Evolutionary conservation across 2,888 invertebrate genomes (phyloP), one percentile per base, ranked within the genome.

Genomic region (Eilema griseolum): DNA sequence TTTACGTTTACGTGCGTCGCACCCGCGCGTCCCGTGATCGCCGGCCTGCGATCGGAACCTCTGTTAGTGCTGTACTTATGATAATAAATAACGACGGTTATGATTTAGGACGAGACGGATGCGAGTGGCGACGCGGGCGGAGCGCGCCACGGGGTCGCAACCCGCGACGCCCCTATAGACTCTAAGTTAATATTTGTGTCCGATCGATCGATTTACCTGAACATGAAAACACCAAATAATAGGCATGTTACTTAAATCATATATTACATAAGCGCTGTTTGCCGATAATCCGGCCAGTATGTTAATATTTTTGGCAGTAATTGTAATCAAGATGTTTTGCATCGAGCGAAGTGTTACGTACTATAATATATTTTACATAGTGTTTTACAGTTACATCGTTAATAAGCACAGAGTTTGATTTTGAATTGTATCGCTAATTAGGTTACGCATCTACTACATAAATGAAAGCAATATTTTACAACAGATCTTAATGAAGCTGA

Each of bases 21-120:
- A 91, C 89, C 86, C 87, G 89, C 90, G 88, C 89, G 91, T 87
- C 87, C 86, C 87, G 88, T 89, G 92, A 90, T 90, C 91, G 92
- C 89, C 87, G 86, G 86, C 88, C 87, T 87, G 89, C 89, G 92
- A 89, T 90, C 90, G 84, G 92, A 92, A 94, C 94, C 92, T 92
- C 90, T 93, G 89, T 92, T 94, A 95, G 95, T 94, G 93, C 91
- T 92, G 91, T 91, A 94, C 92, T 94, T 95, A 94, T 94, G 92
- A 95, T 94, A 94, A 94, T 94, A 93, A 93, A 91, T 91, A 88
- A 88, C 87, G 88, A 86, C 91, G 92, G 90, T 90, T 90, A 87
- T 89, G 86, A 91, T 89, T 87, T 66, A 87, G 88, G 88, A 89
- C 85, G 90, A 89, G 88, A 66, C 69, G 85, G 83, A 85, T 84